These are phyloP conservation scores for Bolborhynchus lineola DNA, from an alignment of 2,113 vertebrate species.

Conservation along the genomic window DNA sequence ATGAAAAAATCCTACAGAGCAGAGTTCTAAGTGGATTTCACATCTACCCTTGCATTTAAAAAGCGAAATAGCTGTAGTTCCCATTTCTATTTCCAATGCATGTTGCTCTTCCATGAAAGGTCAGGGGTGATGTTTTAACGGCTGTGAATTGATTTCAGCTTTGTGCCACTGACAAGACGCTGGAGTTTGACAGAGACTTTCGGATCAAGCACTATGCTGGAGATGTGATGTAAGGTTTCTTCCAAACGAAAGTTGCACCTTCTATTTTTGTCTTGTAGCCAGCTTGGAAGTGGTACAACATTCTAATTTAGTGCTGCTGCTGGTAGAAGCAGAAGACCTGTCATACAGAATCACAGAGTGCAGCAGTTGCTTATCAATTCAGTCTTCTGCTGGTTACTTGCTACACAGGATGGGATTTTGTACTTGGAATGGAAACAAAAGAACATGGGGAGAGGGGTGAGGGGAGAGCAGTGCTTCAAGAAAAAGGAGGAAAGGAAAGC, in stretches of 20 bases:
- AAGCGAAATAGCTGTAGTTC: not conserved
- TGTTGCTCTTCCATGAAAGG: not conserved
- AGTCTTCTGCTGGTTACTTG: not conserved
- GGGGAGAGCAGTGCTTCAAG: not conserved
- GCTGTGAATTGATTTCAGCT: slow-evolving; percentile 73
- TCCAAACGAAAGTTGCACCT: not conserved
- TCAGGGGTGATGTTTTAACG: not conserved
- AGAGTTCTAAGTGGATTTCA: not conserved
- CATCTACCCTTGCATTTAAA: not conserved
- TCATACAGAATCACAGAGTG: not conserved
- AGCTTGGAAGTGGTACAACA: not conserved
- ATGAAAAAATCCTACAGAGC: not conserved
- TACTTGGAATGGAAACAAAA: not conserved
- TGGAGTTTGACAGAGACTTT: slow-evolving; percentile 96
- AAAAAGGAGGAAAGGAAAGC: not conserved
- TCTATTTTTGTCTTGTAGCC: not conserved
- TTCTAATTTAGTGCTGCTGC: not conserved
- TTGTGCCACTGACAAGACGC: slow-evolving; percentile 87
- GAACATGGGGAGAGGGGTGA: not conserved
- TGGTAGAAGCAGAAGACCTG: not conserved
- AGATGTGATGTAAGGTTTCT: slow-evolving; percentile 88
- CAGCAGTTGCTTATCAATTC: not conserved
- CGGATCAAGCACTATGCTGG: slow-evolving; percentile 94
- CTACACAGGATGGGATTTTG: not conserved
- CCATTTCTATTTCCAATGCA: not conserved